Base-by-base conservation (phyloP, 92 coral and sea anemone species). In the Heteractis magnifica region DNA sequence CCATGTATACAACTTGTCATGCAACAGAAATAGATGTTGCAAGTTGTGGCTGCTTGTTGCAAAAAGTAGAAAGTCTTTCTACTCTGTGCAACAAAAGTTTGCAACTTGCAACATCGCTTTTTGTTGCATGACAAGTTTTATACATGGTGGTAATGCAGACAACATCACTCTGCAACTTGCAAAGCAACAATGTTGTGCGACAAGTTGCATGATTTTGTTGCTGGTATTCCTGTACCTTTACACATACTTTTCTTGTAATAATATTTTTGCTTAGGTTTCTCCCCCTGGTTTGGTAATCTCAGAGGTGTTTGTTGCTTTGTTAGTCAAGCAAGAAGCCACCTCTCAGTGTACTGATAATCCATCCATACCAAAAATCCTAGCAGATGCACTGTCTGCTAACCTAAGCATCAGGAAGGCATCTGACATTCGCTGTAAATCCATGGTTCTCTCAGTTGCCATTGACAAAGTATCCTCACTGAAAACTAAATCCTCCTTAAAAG, bases 211-310 rank as follows among this genome's bases (percentile, higher is more conserved):
- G 3, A 34, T 34, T 34, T 34, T 34, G 44, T 34, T 34, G 44
- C 44, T 34, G 44, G 44, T 34, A 34, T 2, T 34, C 3, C 8
- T 65, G 5, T 7, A 18, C 72, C 7, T 4, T 65, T 18, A 53
- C 13, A 8, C 72, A 18, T 68, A 23, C 49, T 68, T 10, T 6
- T 68, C 44, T 68, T 68, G 7, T 21, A 5, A 10, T 5, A 52
- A 23, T 68, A 8, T 21, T 68, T 68, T 68, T 6, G n/a, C 16
- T 6, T 48, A 96, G 99, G 99, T 96, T 12, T 88, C 96, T 59
- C 94, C 96, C 4, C 98, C 99, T 56, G 91, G 96, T 78, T 85
- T 87, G 78, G 99, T 96, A 51, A 50, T 92, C 76, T 96, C 99
- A 4, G 89, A 90, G 41, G 86, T 96, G 62, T 87, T 87, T 85